These are phyloP conservation scores for Lithophane semibrunnea DNA, from an alignment of 2,888 invertebrate genomes.

Conservation along the genomic window DNA sequence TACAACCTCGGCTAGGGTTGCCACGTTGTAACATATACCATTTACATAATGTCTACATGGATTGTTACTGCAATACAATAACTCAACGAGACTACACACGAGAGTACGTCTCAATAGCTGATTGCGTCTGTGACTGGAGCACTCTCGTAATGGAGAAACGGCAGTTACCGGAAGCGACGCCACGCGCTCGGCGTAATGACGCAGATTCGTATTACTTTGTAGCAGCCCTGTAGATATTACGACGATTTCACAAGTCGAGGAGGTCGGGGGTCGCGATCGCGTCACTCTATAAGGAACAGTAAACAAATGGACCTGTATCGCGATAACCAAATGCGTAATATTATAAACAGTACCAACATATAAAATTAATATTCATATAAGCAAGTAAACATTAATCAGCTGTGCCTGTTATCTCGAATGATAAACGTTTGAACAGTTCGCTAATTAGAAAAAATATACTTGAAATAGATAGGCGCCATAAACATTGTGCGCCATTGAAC, in stretches of 20 bases:
- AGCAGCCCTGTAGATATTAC: conserved; percentile 69
- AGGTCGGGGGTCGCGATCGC: conserved; percentile 71
- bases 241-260: conserved; percentile 70
- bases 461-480: conserved; percentile 22
- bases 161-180: conserved; percentile 35
- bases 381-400: conserved; percentile 59
- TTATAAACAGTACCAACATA: conserved; percentile 31
- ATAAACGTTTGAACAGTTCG: conserved; percentile 35
- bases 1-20: conserved; percentile 83
- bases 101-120: conserved; percentile 56
- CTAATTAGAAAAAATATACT: conserved; percentile 40
- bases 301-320: conserved; percentile 63
- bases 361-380: conserved; percentile 20
- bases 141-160: conserved; percentile 44
- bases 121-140: conserved; percentile 47
- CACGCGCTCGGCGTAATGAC: conserved; percentile 32
- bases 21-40: conserved; percentile 68
- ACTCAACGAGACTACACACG: conserved; percentile 43
- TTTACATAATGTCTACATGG: conserved; percentile 66
- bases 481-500: conserved; percentile 14
- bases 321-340: conserved; percentile 66
- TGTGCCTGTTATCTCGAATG: conserved; percentile 46
- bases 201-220: conserved; percentile 49
- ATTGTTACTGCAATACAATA: conserved; percentile 58
- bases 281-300: conserved; percentile 64